Evolutionary conservation across 1,140 invertebrate genomes (phyloP), one percentile per base, ranked within the genome.

Genomic region (Orussus abietinus): DNA sequence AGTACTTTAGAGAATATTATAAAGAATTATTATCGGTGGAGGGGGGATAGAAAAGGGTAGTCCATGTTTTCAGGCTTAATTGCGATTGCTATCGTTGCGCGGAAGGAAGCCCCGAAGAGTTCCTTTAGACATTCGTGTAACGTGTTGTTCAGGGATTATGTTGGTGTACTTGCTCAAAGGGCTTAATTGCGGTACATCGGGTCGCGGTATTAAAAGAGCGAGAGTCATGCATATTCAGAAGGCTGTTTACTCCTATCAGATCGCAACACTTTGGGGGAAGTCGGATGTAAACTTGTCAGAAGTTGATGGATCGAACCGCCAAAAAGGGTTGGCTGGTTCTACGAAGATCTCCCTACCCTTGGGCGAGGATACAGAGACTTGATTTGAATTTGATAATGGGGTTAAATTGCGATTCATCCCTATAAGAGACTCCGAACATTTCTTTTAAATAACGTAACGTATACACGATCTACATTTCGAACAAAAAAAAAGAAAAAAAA

Each of bases 141-240:
- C n/a, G n/a, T n/a, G n/a, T n/a, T n/a, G n/a, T n/a, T n/a, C n/a
- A n/a, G n/a, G n/a, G n/a, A n/a, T n/a, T n/a, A n/a, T n/a, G n/a
- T n/a, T n/a, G n/a, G n/a, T n/a, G n/a, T n/a, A n/a, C 35, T 41
- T 25, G 30, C 19, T 33, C 21, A 15, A 25, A 25, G 38, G 44
- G 46, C 51, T 53, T 47, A 48, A 29, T 45, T 49, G 45, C 20
- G 61, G 65, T 67, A 59, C 57, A 64, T 65, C 58, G 59, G 49
- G 52, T 57, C 46, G 49, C 47, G 56, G 56, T 65, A 65, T 65
- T 67, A 59, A 58, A 64, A 62, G 56, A 52, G 57, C 51, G 61
- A 65, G 58, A 54, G 47, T 45, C 53, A 64, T 71, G 57, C 65
- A 68, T 67, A 71, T 68, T 68, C 59, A 65, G 53, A 46, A 42